phyloP scores from a whole-genome alignment of 2,797 vertebrate genomes.

The Periparus ater region DNA sequence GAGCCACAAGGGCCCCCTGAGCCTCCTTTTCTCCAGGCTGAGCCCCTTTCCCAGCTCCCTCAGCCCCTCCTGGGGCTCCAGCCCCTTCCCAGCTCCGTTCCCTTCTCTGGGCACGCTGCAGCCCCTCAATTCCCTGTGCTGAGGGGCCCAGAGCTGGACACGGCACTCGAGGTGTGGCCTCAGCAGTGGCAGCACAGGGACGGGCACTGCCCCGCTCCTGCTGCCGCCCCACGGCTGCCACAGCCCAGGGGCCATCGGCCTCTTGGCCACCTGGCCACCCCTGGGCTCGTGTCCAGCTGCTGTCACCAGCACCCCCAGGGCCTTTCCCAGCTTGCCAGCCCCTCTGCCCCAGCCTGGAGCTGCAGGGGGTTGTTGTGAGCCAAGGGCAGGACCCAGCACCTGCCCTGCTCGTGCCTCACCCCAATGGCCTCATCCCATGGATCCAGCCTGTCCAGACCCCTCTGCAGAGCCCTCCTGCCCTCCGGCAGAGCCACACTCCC shows the following conservation, averaged over 20 bases:
- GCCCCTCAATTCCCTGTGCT: neutral
- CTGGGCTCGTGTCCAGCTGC: neutral
- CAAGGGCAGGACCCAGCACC: neutral
- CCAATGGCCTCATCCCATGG: neutral
- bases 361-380: neutral
- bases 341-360: neutral
- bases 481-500: neutral
- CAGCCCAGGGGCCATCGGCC: neutral
- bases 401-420: neutral
- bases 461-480: neutral
- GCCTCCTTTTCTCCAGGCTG: neutral
- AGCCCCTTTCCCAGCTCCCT: neutral
- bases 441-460: neutral
- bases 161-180: neutral
- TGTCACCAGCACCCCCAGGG: neutral
- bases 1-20: neutral
- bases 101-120: neutral
- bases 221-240: neutral
- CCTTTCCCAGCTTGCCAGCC: neutral
- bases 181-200: neutral
- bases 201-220: neutral
- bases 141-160: neutral
- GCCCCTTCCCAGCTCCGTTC: rapidly evolving
- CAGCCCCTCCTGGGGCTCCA: neutral
- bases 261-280: neutral